Evolutionary conservation across 2,113 vertebrate species (phyloP).

Genomic region (Ictalurus punctatus): DNA sequence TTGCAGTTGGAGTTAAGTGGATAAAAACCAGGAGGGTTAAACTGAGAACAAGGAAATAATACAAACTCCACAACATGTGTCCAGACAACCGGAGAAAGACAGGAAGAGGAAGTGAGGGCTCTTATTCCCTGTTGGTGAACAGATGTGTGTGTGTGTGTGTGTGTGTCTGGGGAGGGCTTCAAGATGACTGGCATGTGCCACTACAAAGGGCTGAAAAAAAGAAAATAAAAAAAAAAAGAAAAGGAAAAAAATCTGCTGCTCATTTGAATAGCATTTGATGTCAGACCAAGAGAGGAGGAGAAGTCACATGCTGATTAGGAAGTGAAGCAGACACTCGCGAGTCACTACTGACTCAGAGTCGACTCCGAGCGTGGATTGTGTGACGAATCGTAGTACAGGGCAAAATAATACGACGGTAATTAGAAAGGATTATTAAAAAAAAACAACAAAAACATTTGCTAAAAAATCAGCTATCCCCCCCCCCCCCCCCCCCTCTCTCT

Average conservation of each 20-base stretch:
- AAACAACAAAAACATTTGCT: neutral
- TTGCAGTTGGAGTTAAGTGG: neutral
- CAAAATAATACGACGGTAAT: neutral
- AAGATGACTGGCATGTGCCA: constrained; percentile 38
- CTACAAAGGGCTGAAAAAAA: constrained; percentile 38
- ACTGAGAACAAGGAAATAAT: neutral
- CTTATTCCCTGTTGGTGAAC: constrained; percentile 17
- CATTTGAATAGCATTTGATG: constrained; percentile 55
- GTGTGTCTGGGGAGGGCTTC: constrained; percentile 5
- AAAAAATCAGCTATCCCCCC: neutral
- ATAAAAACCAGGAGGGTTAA: neutral
- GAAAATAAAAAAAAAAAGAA: neutral
- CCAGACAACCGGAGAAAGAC: constrained; percentile 15
- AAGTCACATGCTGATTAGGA: constrained; percentile 38
- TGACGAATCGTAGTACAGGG: neutral
- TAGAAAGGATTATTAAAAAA: neutral
- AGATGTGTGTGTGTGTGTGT: constrained; percentile 26
- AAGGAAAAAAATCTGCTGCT: constrained; percentile 28
- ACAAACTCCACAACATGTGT: neutral
- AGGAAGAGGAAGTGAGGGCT: constrained; percentile 18
- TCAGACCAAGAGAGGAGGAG: constrained; percentile 38
- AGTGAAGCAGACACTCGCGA: constrained; percentile 47
- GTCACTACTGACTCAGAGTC: constrained; percentile 1
- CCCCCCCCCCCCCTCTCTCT: no score
- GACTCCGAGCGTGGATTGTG: neutral